Percentiles rank a stretch among this genome's conserved stretches.
These are phyloP conservation scores for Oxytorus armatus DNA, from an alignment of 2,888 invertebrate species.

Conservation along the genomic window DNA sequence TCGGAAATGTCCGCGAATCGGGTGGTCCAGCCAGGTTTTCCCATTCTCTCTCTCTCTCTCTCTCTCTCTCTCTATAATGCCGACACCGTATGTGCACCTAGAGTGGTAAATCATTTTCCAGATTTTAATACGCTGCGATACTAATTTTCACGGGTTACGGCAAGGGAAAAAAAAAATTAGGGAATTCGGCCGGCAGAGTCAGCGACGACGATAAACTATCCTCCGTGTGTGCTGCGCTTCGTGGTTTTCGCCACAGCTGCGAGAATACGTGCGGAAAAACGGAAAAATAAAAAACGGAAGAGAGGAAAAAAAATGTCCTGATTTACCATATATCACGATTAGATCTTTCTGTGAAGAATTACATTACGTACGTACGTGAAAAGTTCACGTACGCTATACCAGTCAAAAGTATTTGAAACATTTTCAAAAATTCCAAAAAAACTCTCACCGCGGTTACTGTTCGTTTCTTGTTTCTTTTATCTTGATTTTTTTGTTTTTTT, in stretches of 20 bases:
- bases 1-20: constrained; percentile 23
- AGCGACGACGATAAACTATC: constrained; percentile 56
- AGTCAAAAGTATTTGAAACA: no score
- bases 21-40: background rate
- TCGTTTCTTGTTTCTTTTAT: no score
- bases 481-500: no score
- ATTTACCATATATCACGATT: constrained; percentile 43
- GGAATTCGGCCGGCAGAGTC: constrained; percentile 35
- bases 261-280: constrained; percentile 36
- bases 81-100: no score
- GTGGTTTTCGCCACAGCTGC: constrained; percentile 52
- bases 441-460: no score
- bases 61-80: constrained; percentile 10
- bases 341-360: constrained; percentile 7
- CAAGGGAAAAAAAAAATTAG: constrained; percentile 26
- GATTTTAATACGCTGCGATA: constrained; percentile 64
- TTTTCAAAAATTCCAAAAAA: no score
- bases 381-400: no score
- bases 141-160: constrained; percentile 58
- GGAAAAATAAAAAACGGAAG: constrained; percentile 29
- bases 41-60: background rate
- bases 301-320: constrained; percentile 23
- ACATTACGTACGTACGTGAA: no score
- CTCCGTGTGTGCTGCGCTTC: constrained; percentile 38
- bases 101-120: constrained; percentile 58